Conservation (phyloP, 53 echinoderm and acorn worm species). For the Mesocentrotus franciscanus region DNA sequence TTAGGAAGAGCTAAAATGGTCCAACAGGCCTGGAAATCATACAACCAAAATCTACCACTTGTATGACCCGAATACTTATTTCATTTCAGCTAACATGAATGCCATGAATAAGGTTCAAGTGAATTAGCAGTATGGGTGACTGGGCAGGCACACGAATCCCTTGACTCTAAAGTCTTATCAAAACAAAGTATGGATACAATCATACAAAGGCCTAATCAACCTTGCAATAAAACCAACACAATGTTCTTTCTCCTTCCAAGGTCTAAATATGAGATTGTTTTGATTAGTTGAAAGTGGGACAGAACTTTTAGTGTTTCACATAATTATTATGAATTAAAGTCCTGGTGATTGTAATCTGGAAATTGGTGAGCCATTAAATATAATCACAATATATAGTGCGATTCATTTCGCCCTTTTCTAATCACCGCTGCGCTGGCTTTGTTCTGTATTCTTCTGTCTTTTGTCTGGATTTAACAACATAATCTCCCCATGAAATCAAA, state of each 20-base stretch:
- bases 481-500: background rate
- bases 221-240: slow-evolving; percentile 41
- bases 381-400: too few relatives aligned
- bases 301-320: background rate
- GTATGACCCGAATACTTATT: background rate
- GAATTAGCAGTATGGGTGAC: slow-evolving; percentile 13
- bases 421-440: background rate
- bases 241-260: background rate
- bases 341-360: background rate
- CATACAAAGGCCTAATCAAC: background rate
- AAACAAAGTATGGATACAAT: slow-evolving; percentile 6
- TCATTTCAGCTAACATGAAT: background rate
- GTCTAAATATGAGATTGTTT: background rate
- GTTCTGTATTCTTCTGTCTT: background rate
- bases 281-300: background rate
- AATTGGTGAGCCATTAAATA: background rate
- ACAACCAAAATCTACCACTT: background rate
- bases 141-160: background rate
- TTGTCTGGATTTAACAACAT: background rate
- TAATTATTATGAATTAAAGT: background rate
- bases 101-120: background rate
- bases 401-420: background rate
- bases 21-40: background rate
- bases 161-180: background rate
- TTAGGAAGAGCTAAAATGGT: background rate